These are phyloP conservation scores for Etia nguti DNA, from an alignment of 2,113 vertebrate species.

Conservation along the genomic window DNA sequence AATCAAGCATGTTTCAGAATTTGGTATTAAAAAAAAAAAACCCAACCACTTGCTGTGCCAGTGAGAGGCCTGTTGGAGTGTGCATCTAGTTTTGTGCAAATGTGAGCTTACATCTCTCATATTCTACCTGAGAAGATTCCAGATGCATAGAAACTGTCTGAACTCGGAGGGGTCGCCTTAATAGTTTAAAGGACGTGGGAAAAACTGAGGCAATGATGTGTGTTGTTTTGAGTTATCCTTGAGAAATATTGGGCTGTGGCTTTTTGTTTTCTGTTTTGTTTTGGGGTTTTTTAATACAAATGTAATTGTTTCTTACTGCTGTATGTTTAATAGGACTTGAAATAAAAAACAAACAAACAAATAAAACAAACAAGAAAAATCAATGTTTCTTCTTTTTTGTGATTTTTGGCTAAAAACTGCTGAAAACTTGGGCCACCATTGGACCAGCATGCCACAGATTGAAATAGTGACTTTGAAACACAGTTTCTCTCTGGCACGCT, in stretches of 20 bases:
- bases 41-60: not conserved
- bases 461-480: not conserved
- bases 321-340: not conserved
- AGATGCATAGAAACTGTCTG: not conserved
- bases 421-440: accelerated
- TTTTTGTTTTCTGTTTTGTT: not conserved
- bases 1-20: not conserved
- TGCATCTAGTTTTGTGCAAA: not conserved
- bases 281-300: not conserved
- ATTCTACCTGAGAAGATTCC: not conserved
- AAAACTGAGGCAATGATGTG: not conserved
- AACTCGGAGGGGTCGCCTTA: not conserved
- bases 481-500: not conserved
- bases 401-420: not conserved
- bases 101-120: not conserved
- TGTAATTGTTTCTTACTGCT: not conserved
- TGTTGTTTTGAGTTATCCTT: not conserved
- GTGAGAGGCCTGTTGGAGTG: not conserved
- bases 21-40: not conserved
- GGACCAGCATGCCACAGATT: not conserved
- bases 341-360: not conserved
- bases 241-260: not conserved
- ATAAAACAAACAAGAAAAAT: not conserved
- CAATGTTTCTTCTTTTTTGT: not conserved
- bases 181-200: not conserved